Conservation (phyloP, 2,888 invertebrate genomes). For the Amblyjoppa proteus region DNA sequence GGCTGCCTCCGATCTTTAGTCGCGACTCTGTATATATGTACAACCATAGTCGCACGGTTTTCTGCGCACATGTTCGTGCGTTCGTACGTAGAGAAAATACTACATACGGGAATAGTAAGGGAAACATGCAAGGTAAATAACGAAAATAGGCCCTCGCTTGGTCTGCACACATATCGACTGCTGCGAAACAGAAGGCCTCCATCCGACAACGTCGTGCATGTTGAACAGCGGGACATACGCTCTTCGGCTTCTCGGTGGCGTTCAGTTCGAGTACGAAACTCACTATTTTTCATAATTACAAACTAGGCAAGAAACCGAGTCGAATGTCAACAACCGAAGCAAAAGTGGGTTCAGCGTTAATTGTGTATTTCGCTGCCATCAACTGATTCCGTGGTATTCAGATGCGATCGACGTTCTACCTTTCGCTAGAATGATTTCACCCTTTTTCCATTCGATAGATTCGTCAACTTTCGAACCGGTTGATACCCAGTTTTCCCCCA, state of each 20-base stretch:
- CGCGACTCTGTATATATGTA: constrained; percentile 12
- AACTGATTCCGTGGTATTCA: neutral
- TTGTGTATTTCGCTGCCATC: neutral
- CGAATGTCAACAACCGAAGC: neutral
- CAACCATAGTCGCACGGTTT: neutral
- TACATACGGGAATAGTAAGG: neutral
- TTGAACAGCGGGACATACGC: no score
- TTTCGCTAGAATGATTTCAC: neutral
- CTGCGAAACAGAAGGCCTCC: no score
- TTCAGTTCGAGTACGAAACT: neutral
- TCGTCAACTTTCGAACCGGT: neutral
- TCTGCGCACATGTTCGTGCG: neutral
- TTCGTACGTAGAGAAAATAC: neutral
- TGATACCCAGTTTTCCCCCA: neutral
- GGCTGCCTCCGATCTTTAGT: constrained; percentile 48
- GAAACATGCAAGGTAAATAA: constrained; percentile 28
- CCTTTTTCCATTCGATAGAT: neutral
- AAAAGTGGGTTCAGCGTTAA: neutral
- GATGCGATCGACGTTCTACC: neutral
- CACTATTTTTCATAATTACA: neutral
- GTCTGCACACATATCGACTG: neutral
- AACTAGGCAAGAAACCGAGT: neutral
- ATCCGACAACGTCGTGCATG: neutral
- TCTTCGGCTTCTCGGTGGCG: no score
- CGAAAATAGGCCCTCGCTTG: constrained; percentile 1